Base-by-base conservation (phyloP, 2,888 invertebrate genomes). In the Mactromeris polynyma region DNA sequence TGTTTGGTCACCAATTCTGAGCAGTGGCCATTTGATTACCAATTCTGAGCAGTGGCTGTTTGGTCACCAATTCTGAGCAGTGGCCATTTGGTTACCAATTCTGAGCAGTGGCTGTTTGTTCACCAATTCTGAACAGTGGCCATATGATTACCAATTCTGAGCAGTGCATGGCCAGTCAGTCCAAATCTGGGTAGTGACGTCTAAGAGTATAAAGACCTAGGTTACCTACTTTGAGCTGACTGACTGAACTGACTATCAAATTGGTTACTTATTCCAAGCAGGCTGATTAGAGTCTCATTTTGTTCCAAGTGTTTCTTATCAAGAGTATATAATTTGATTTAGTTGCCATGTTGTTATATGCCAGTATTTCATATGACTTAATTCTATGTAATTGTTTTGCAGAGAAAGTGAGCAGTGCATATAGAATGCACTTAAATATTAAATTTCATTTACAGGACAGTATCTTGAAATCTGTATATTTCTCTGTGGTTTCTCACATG, bases 381-480 rank as follows among this genome's bases (percentile, higher is more conserved):
- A n/a, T n/a, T n/a, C n/a, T n/a, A 9, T 64, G 58, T 64, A 9
- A 26, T n/a, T 26, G n/a, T 26, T 26, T 64, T 64, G 58, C n/a
- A 11, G 58, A 64, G 58, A 64, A 64, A 64, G 58, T 64, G 26
- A n/a, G 7, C 9, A 26, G n/a, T 64, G n/a, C 26, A 9, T 64
- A 26, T 9, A 64, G 26, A 58, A 58, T 58, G 58, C n/a, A 26
- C 26, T 64, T 26, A 58, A 64, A 51, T 9, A 51, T 51, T 51
- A 51, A 51, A 51, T 51, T 14, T 14, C 46, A 46, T 46, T 46
- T 9, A 46, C 46, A 26, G 26, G 58, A 64, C 58, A 26, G n/a
- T 64, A 64, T 64, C 58, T 26, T n/a, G 58, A 64, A 64, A 64
- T 64, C 58, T 64, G n/a, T 26, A 64, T 26, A 64, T n/a, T 64